A percentile compares a stretch with the other conserved stretches of the same genome.
phyloP scores from a whole-genome alignment of 2,888 invertebrate genomes.

The Crocallis elinguaria region DNA sequence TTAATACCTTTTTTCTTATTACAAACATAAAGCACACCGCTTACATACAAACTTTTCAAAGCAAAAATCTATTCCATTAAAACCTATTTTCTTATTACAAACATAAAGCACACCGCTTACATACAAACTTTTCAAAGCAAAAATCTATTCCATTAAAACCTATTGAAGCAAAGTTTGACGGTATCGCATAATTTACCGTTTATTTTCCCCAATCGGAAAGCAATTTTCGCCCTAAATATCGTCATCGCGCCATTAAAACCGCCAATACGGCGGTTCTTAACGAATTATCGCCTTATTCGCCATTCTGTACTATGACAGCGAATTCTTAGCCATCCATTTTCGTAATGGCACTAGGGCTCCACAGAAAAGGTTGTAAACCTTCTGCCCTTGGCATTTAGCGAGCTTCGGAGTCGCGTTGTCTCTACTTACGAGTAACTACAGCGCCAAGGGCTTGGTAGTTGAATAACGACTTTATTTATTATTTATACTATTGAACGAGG shows the following conservation, averaged over 20 bases:
- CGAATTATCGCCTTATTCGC: constrained; percentile 35
- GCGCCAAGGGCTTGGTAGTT: neutral
- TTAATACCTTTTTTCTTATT: too few relatives aligned
- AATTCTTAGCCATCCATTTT: constrained; percentile 34
- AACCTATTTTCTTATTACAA: too few relatives aligned
- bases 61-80: neutral
- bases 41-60: neutral
- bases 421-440: constrained; percentile 2
- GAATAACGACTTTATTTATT: neutral
- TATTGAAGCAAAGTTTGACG: constrained; percentile 1
- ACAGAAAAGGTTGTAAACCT: constrained; percentile 29
- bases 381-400: constrained; percentile 35
- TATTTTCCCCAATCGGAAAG: constrained; percentile 32
- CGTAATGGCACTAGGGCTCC: constrained; percentile 22
- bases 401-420: constrained; percentile 15
- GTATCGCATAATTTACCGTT: constrained; percentile 17
- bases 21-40: too few relatives aligned
- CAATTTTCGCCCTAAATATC: constrained; percentile 49
- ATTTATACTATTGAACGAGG: too few relatives aligned
- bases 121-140: neutral
- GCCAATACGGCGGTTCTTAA: constrained; percentile 36
- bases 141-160: neutral
- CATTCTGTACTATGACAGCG: constrained; percentile 28
- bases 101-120: too few relatives aligned
- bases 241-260: constrained; percentile 43